Percentiles rank a stretch among this genome's conserved stretches.
phyloP scores from a whole-genome alignment of 2,888 invertebrate genomes.

The Orthosia gracilis region DNA sequence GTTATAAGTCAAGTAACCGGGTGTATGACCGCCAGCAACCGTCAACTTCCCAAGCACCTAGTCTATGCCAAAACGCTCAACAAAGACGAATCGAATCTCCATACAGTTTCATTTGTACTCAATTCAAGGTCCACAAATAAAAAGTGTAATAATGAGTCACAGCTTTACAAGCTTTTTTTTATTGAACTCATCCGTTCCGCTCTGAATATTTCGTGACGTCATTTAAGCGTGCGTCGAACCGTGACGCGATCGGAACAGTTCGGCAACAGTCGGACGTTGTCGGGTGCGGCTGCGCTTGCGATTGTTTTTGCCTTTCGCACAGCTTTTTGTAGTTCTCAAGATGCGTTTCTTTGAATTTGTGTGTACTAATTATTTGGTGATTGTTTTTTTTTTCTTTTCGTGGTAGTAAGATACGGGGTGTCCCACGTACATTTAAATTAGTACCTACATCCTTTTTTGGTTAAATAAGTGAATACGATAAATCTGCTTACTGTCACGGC shows the following conservation, averaged over 20 bases:
- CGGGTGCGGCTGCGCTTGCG: conserved; percentile 50
- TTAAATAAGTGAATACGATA: neutral
- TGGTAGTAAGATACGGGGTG: too few species aligned
- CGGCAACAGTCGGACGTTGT: conserved; percentile 61
- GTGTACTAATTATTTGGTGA: conserved; percentile 10
- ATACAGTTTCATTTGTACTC: conserved; percentile 21
- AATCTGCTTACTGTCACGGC: neutral
- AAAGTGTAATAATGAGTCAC: conserved; percentile 50
- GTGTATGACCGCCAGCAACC: conserved; percentile 17
- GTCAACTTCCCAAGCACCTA: conserved; percentile 13
- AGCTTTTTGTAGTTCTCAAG: conserved; percentile 24
- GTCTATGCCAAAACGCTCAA: conserved; percentile 23
- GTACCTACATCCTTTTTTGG: neutral
- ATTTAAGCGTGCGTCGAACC: conserved; percentile 54
- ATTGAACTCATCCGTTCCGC: conserved; percentile 58
- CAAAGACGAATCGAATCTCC: conserved; percentile 42
- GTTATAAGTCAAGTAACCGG: neutral
- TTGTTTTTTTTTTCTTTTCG: neutral
- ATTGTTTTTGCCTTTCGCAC: conserved; percentile 27
- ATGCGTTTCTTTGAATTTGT: conserved; percentile 46
- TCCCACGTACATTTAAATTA: too few species aligned
- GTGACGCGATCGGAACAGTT: conserved; percentile 62
- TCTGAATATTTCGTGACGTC: conserved; percentile 66
- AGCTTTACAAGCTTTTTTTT: conserved; percentile 46
- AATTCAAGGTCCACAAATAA: conserved; percentile 44